A percentile compares a stretch with the other conserved stretches of the same genome.
Conservation (phyloP, 1,140 invertebrate genomes). For the Pseudomyrmex flavicornis region DNA sequence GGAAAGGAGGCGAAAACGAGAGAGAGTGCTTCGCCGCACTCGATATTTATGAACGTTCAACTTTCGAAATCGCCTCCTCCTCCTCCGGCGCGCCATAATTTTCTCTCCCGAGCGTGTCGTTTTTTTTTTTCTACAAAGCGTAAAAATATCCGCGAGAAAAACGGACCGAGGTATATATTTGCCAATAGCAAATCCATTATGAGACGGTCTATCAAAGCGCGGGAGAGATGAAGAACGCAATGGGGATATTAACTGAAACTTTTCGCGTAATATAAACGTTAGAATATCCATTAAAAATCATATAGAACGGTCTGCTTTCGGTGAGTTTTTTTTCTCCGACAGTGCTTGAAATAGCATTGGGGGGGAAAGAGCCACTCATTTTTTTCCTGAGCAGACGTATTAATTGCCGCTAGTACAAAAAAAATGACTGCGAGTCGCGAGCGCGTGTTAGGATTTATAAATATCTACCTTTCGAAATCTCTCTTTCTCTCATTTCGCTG, state of each 20-base stretch:
- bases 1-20: conserved; percentile 6
- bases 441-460: conserved; percentile 36
- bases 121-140: background rate
- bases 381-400: conserved; percentile 10
- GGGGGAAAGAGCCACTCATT: background rate
- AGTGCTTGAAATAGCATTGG: conserved; percentile 34
- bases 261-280: background rate
- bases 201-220: background rate
- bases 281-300: background rate
- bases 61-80: conserved; percentile 24
- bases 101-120: background rate
- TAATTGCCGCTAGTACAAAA: conserved; percentile 11
- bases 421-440: background rate
- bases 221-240: background rate
- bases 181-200: background rate
- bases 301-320: background rate
- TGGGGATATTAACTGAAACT: background rate
- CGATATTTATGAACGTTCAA: conserved; percentile 54
- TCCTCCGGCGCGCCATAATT: background rate
- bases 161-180: background rate
- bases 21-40: background rate
- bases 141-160: conserved; percentile 23
- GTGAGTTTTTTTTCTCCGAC: background rate
- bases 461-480: conserved; percentile 34
- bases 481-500: background rate